These are phyloP conservation scores for Myripristis jacobus DNA, from an alignment of 2,797 vertebrate genomes.

Conservation along the genomic window DNA sequence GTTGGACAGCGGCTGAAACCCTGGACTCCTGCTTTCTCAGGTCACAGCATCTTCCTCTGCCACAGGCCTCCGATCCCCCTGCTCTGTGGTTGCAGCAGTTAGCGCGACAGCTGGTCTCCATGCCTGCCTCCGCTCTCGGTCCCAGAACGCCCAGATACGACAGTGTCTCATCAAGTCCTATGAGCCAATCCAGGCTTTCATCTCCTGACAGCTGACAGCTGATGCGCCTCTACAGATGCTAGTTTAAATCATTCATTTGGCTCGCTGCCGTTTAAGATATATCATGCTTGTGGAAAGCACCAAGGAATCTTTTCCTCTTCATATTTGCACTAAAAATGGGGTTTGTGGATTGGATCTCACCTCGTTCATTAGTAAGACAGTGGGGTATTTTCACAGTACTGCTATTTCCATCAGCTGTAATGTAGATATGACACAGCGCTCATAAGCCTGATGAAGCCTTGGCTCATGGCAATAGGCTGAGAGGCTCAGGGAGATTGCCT, in stretches of 20 bases:
- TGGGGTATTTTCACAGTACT: conserved; percentile 57
- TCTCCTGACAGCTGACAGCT: conserved; percentile 80
- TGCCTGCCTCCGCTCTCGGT: conserved; percentile 60
- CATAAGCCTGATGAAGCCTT: conserved; percentile 82
- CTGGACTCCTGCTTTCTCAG: conserved; percentile 65
- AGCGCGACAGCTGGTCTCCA: conserved; percentile 79
- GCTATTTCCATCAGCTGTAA: conserved; percentile 70
- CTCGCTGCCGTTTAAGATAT: conserved; percentile 62
- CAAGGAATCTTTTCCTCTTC: conserved; percentile 29
- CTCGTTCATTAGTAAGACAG: conserved; percentile 75
- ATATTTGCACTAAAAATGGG: conserved; percentile 18
- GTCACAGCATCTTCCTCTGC: conserved; percentile 61
- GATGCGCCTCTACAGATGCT: conserved; percentile 75
- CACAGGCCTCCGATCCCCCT: conserved; percentile 53
- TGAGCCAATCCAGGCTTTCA: conserved; percentile 75
- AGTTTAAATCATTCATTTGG: conserved; percentile 80
- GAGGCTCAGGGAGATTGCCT: conserved; percentile 80
- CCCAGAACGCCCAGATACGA: conserved; percentile 64
- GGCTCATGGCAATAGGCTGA: conserved; percentile 73
- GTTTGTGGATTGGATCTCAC: conserved; percentile 60
- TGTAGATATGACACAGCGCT: conserved; percentile 76
- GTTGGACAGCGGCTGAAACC: conserved; percentile 44
- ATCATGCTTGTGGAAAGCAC: conserved; percentile 50
- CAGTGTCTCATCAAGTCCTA: conserved; percentile 65
- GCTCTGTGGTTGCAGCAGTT: conserved; percentile 65